Evolutionary conservation across 2,888 invertebrate species (phyloP).

Genomic region (Mantis religiosa): DNA sequence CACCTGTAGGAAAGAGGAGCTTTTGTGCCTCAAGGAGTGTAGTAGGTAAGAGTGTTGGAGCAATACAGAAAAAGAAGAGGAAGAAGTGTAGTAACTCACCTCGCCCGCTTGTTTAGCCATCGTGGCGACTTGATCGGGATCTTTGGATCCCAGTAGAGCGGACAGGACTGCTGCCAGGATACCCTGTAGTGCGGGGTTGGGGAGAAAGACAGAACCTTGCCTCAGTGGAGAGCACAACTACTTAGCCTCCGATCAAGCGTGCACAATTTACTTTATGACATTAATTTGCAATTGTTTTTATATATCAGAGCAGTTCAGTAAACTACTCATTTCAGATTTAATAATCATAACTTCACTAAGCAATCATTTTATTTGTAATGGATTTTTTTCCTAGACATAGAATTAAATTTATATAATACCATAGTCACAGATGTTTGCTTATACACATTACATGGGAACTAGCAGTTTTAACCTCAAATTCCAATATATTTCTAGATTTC

Average conservation of each 20-base stretch:
- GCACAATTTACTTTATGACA: not conserved
- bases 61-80: not conserved
- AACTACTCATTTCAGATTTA: too few relatives aligned
- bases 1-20: not conserved
- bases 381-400: too few relatives aligned
- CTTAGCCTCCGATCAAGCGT: not conserved
- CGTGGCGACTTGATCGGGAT: conserved; percentile 86
- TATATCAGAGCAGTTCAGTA: too few relatives aligned
- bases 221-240: conserved; percentile 29
- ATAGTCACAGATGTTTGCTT: too few relatives aligned
- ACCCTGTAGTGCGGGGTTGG: conserved; percentile 58
- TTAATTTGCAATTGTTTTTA: too few relatives aligned
- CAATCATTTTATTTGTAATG: too few relatives aligned
- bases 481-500: too few relatives aligned
- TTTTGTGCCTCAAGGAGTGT: not conserved
- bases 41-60: not conserved
- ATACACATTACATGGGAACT: too few relatives aligned
- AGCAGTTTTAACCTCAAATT: too few relatives aligned
- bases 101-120: conserved; percentile 94
- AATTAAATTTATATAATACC: too few relatives aligned
- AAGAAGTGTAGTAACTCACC: conserved; percentile 59
- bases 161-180: conserved; percentile 89
- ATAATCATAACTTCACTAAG: too few relatives aligned
- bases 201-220: conserved; percentile 13
- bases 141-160: conserved; percentile 84